These are phyloP conservation scores for Malacosoma neustria DNA, from an alignment of 2,888 invertebrate genomes.

Conservation along the genomic window DNA sequence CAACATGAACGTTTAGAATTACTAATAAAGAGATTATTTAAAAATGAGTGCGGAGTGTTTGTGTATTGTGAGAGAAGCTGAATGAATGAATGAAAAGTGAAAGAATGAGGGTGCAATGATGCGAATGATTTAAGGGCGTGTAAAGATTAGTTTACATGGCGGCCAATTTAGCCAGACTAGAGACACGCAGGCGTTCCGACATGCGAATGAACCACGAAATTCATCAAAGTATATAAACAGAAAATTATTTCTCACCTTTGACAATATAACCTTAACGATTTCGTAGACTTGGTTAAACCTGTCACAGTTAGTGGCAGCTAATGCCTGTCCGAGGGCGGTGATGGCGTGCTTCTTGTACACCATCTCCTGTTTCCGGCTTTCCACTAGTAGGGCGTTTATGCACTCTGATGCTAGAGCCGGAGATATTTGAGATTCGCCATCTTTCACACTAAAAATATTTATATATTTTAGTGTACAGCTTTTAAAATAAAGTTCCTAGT, in stretches of 20 bases:
- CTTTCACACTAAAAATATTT: constrained; percentile 37
- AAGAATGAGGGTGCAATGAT: too few species aligned
- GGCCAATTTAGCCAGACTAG: too few species aligned
- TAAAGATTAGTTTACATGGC: too few species aligned
- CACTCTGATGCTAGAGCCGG: constrained; percentile 50
- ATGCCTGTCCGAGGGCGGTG: constrained; percentile 81
- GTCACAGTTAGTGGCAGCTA: constrained; percentile 82
- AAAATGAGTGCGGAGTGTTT: too few species aligned
- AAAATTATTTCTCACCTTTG: constrained; percentile 77
- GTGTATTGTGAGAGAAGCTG: too few species aligned
- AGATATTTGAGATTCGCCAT: constrained; percentile 42
- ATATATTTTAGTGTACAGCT: neutral
- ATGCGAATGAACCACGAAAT: too few species aligned
- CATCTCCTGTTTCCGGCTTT: constrained; percentile 87
- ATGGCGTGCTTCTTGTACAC: constrained; percentile 85
- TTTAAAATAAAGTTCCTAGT: neutral
- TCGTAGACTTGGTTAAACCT: constrained; percentile 87
- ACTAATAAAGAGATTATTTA: too few species aligned
- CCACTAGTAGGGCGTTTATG: constrained; percentile 83
- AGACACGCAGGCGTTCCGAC: too few species aligned
- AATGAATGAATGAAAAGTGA: too few species aligned
- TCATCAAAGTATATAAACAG: too few species aligned
- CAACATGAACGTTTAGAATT: too few species aligned
- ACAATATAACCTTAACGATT: constrained; percentile 81
- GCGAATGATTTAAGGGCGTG: too few species aligned